These are phyloP conservation scores for Lathamus discolor DNA, from an alignment of 2,113 vertebrate species.

Conservation along the genomic window DNA sequence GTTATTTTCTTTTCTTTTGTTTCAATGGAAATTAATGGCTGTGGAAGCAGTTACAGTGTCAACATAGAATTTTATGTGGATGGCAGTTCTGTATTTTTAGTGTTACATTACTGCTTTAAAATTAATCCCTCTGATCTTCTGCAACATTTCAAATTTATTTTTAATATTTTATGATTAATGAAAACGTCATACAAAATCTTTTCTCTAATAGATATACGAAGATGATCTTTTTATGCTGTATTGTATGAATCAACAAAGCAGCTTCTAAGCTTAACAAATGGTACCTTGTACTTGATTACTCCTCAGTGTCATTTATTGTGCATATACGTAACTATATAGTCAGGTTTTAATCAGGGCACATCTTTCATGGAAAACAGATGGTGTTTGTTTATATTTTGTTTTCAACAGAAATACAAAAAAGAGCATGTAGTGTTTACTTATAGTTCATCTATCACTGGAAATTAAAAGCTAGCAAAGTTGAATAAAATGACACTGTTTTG, in stretches of 20 bases:
- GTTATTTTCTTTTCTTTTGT: not conserved
- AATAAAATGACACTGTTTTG: not conserved
- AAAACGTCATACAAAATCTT: not conserved
- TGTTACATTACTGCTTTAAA: not conserved
- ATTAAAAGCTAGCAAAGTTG: not conserved
- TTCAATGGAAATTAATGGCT: not conserved
- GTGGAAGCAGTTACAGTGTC: not conserved
- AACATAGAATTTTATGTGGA: not conserved
- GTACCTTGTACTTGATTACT: not conserved
- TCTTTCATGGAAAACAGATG: not conserved
- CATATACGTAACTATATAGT: not conserved
- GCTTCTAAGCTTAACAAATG: not conserved
- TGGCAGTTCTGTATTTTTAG: not conserved
- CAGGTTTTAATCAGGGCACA: not conserved
- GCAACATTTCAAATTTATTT: not conserved
- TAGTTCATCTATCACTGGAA: not conserved
- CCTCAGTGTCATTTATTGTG: not conserved
- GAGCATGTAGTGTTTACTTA: not conserved
- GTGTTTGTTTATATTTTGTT: slow-evolving; percentile 1
- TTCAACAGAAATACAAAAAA: not conserved
- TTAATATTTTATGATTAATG: not conserved
- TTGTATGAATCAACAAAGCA: not conserved
- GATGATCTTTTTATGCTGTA: not conserved
- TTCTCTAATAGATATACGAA: not conserved
- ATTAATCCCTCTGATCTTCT: not conserved